Evolutionary conservation across 2,113 vertebrate species (phyloP), one percentile per base, ranked within the genome.

Genomic region (Indicator indicator): DNA sequence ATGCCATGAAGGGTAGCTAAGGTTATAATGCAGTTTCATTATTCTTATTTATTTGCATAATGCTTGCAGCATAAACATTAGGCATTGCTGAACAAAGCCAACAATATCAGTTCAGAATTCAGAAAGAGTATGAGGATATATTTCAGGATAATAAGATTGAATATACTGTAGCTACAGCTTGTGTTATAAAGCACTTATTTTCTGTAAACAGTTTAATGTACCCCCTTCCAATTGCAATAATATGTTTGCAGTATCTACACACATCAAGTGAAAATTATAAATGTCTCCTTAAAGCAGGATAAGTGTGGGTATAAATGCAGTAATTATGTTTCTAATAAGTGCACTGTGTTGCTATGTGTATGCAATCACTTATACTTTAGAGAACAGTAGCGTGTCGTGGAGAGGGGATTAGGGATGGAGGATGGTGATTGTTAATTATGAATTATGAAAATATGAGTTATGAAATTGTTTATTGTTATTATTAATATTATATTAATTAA

Each of bases 171-270:
- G 83, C 26, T 73, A 84, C 70, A 86, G 70, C 75, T 74, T 65
- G 48, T 68, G 89, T 72, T 95, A 55, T 86, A 75, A 94, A 94
- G 64, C 73, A 93, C 1, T 81, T 83, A 91, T 94, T 95, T 86
- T 80, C 62, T 90, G 76, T 78, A 75, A 93, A 75, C 81, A 93
- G 76, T 68, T 94, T 90, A 91, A 93, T 79, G 69, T 79, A 54
- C 54, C 65, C 69, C 83, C 70, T 95, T 81, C 33, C 91, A 95
- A 85, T 82, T 78, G 68, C 80, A 90, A 89, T 89, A 71, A 72
- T 81, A 12, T 5, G 15, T 79, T 76, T 94, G 83, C 55, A 50
- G 73, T 28, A 68, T 16, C 58, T 81, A 23, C 81, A 20, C 33
- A 50, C 20, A 30, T 85, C 63, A 50, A 65, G 70, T 88, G 79